These are phyloP conservation scores for Hecatera dysodea DNA, from an alignment of 2,888 invertebrate species.

Conservation along the genomic window DNA sequence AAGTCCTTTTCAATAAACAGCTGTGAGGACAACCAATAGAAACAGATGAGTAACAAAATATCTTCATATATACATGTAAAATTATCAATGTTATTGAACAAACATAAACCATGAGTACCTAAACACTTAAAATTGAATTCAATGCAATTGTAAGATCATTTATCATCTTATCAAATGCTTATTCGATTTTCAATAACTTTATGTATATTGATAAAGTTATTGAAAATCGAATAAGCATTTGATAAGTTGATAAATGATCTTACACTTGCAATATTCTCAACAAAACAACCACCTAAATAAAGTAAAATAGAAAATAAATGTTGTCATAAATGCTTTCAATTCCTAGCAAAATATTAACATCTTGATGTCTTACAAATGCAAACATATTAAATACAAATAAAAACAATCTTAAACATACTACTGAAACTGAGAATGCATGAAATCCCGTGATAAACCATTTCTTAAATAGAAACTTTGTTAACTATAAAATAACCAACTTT, in stretches of 20 bases:
- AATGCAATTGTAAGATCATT: too few relatives aligned
- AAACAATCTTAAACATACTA: neutral
- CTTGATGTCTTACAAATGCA: constrained; percentile 33
- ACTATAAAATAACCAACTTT: constrained; percentile 24
- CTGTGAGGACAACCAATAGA: constrained; percentile 15
- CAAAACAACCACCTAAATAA: constrained; percentile 9
- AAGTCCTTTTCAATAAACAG: constrained; percentile 38
- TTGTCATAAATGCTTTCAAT: constrained; percentile 29
- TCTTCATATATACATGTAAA: neutral
- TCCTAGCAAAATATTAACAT: constrained; percentile 6
- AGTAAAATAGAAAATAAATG: constrained; percentile 7
- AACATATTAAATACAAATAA: constrained; percentile 1
- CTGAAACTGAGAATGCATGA: constrained; percentile 20
- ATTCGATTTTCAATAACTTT: too few relatives aligned
- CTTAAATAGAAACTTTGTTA: constrained; percentile 5
- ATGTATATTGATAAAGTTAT: constrained; percentile 13
- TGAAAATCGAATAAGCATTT: constrained; percentile 9
- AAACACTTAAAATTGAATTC: constrained; percentile 3
- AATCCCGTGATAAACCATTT: constrained; percentile 31
- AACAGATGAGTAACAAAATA: constrained; percentile 26
- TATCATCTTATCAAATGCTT: too few relatives aligned
- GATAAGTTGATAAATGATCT: constrained; percentile 23
- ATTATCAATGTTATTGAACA: constrained; percentile 16
- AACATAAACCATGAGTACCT: constrained; percentile 10
- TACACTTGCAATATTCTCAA: constrained; percentile 12